A percentile compares a stretch with the other conserved stretches of the same genome.
phyloP scores from a whole-genome alignment of 2,797 vertebrate genomes.

The Gastrophryne carolinensis region DNA sequence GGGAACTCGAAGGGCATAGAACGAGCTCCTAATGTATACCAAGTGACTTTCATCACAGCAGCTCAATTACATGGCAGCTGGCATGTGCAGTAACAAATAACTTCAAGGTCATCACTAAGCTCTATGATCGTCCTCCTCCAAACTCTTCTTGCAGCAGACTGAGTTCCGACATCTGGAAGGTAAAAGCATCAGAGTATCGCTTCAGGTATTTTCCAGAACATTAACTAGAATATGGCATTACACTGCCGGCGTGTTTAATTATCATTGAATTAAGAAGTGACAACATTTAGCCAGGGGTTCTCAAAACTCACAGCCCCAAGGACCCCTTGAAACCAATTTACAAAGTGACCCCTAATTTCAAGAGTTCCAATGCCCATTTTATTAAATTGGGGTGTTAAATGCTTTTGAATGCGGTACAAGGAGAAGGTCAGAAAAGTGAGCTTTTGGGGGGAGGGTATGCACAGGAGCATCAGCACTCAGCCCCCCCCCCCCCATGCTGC shows the following conservation, averaged over 20 bases:
- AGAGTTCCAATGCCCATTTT: no score
- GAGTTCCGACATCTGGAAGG: constrained; percentile 43
- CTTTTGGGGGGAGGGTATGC: no score
- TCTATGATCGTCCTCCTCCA: constrained; percentile 9
- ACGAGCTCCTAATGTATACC: neutral
- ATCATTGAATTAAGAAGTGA: neutral
- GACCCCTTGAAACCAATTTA: no score
- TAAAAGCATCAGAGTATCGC: constrained; percentile 36
- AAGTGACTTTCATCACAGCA: constrained; percentile 32
- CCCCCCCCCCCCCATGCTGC: no score
- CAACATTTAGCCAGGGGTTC: no score
- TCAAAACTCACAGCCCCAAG: no score
- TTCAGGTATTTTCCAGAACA: constrained; percentile 46
- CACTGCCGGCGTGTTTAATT: constrained; percentile 36
- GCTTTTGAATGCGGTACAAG: no score
- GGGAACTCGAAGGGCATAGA: constrained; percentile 2
- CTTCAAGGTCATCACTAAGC: constrained; percentile 44
- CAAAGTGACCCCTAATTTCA: no score
- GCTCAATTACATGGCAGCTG: constrained; percentile 31
- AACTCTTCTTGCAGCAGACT: constrained; percentile 6
- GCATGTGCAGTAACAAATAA: constrained; percentile 26
- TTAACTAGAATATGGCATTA: constrained; percentile 36
- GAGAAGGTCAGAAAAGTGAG: no score
- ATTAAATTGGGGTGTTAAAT: no score
- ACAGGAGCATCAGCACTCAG: no score